A percentile compares a stretch with the other conserved stretches of the same genome.
Evolutionary conservation across 2,113 vertebrate species (phyloP).

Genomic region (Anhinga anhinga): DNA sequence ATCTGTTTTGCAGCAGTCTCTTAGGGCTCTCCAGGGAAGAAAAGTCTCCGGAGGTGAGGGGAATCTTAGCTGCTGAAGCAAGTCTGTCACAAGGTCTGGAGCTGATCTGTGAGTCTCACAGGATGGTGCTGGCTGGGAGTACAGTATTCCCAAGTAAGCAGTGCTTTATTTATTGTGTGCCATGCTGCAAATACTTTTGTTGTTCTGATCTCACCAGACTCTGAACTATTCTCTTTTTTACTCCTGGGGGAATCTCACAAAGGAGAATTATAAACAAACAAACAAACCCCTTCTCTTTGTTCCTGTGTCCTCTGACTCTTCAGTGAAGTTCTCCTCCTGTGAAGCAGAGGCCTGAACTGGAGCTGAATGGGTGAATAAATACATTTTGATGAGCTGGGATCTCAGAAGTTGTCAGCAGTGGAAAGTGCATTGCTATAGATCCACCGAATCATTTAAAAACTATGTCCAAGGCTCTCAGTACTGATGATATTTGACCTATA

Average conservation of each 20-base stretch:
- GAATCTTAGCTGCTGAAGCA: not conserved
- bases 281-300: not conserved
- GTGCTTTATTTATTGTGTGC: not conserved
- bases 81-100: not conserved
- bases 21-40: not conserved
- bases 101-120: not conserved
- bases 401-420: not conserved
- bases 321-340: not conserved
- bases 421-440: not conserved
- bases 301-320: not conserved
- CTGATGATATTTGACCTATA: not conserved
- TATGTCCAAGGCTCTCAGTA: not conserved
- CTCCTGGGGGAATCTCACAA: not conserved
- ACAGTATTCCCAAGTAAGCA: not conserved
- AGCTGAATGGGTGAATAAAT: not conserved
- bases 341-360: not conserved
- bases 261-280: constrained; percentile 11
- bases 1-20: not conserved
- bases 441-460: not conserved
- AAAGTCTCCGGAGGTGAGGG: not conserved
- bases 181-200: constrained; percentile 11
- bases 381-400: not conserved
- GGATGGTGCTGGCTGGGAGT: not conserved
- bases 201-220: constrained; percentile 39
- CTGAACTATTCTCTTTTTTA: constrained; percentile 28